A percentile compares a stretch with the other conserved stretches of the same genome.
Conservation (phyloP, 1,140 invertebrate species). For the Camponotus vicinus region DNA sequence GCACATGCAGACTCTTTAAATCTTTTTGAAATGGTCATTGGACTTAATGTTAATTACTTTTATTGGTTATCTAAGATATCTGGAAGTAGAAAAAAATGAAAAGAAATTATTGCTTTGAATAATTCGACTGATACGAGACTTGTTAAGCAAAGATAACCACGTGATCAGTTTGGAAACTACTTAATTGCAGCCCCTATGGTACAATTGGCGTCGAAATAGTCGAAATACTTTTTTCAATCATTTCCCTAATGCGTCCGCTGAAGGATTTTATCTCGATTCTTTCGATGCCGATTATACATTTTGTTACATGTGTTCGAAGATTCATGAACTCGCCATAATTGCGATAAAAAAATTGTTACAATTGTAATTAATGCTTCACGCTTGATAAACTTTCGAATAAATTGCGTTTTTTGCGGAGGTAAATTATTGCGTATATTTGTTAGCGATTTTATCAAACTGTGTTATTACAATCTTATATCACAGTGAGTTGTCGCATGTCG, state of each 20-base stretch:
- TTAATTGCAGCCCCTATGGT: not conserved
- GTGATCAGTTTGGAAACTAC: not conserved
- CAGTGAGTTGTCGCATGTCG: not conserved
- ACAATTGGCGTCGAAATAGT: not conserved
- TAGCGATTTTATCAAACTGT: conserved; percentile 13
- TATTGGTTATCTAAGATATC: not conserved
- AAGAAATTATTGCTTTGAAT: not conserved
- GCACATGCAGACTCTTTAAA: not conserved
- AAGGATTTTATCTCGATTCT: not conserved
- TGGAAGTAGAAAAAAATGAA: not conserved
- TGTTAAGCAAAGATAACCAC: too few species aligned
- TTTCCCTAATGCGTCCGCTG: not conserved
- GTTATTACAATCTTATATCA: conserved; percentile 21
- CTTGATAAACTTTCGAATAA: not conserved
- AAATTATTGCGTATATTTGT: not conserved
- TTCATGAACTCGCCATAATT: conserved; percentile 10
- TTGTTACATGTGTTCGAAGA: conserved; percentile 6
- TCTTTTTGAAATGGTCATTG: not conserved
- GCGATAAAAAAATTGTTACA: not conserved
- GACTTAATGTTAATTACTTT: not conserved
- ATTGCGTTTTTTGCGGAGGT: not conserved
- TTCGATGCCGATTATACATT: not conserved
- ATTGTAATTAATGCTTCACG: not conserved
- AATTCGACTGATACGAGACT: not conserved
- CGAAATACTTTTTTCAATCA: not conserved